Conservation (phyloP, 2,797 vertebrate genomes). For the Benthosema pterotum region DNA sequence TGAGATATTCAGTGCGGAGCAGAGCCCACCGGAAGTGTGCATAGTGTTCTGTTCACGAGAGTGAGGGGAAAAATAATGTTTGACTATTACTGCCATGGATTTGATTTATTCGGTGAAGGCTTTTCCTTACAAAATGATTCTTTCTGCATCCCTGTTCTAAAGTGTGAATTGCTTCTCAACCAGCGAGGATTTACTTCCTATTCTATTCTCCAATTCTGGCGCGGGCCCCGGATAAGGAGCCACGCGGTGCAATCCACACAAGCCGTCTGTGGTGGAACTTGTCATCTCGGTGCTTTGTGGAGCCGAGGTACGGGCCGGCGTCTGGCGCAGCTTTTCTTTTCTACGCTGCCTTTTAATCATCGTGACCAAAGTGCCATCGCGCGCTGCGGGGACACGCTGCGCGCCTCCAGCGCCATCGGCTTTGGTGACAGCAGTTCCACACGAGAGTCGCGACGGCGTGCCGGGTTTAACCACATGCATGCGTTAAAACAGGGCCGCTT, state of each 20-base stretch:
- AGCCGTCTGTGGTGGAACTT: neutral
- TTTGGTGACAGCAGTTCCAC: neutral
- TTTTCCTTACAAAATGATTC: slow-evolving; percentile 19
- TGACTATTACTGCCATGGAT: slow-evolving; percentile 10
- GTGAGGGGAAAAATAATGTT: neutral
- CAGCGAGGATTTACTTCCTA: slow-evolving; percentile 7
- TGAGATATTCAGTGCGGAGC: slow-evolving; percentile 35
- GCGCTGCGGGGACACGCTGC: neutral
- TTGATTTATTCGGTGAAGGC: slow-evolving; percentile 49
- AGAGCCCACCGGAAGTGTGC: neutral
- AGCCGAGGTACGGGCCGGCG: neutral
- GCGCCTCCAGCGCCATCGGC: neutral
- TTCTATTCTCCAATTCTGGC: no score
- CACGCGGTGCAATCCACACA: slow-evolving; percentile 2
- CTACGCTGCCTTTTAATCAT: neutral
- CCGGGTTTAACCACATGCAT: no score
- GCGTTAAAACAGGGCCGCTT: no score
- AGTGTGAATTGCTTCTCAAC: slow-evolving; percentile 11
- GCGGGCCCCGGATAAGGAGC: slow-evolving; percentile 5
- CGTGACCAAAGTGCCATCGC: neutral
- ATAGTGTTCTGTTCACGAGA: neutral
- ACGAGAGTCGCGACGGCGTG: no score
- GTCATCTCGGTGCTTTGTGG: slow-evolving; percentile 5
- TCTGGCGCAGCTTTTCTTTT: no score
- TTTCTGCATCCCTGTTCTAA: slow-evolving; percentile 12